A percentile compares a stretch with the other conserved stretches of the same genome.
Evolutionary conservation across 2,113 vertebrate genomes (phyloP).

Genomic region (Xiphophorus hellerii): DNA sequence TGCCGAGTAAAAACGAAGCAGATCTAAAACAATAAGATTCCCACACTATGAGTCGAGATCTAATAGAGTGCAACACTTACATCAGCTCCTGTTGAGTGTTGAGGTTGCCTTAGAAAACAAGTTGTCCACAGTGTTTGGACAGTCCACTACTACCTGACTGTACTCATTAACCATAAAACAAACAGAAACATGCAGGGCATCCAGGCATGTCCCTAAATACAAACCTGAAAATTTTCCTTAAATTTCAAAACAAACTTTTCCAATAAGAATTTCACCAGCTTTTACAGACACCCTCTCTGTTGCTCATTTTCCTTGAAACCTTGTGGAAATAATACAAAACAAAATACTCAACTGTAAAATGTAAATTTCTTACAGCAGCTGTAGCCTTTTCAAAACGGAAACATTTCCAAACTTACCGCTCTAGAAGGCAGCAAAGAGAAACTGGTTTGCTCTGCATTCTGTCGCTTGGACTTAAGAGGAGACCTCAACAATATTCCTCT

Average conservation of each 20-base stretch:
- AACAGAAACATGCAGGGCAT: slow-evolving; percentile 62
- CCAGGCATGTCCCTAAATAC: slow-evolving; percentile 23
- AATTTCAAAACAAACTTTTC: slow-evolving; percentile 63
- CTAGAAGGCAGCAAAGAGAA: slow-evolving; percentile 9
- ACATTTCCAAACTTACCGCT: slow-evolving; percentile 1
- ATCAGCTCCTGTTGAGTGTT: slow-evolving; percentile 33
- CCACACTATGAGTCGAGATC: background rate
- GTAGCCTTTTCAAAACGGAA: background rate
- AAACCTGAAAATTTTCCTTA: slow-evolving; percentile 22
- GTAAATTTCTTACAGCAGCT: background rate
- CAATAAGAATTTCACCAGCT: slow-evolving; percentile 2
- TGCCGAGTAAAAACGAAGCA: background rate
- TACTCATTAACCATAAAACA: slow-evolving; percentile 85
- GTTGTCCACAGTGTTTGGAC: slow-evolving; percentile 56
- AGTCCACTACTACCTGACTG: slow-evolving; percentile 70
- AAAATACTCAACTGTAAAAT: slow-evolving; percentile 28
- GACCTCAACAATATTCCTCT: slow-evolving; percentile 67
- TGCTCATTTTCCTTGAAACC: background rate
- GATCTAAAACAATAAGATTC: background rate
- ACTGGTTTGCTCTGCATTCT: slow-evolving; percentile 14
- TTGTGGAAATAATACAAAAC: background rate
- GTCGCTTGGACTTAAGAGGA: slow-evolving; percentile 37
- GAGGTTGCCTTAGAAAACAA: slow-evolving; percentile 50
- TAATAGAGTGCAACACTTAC: slow-evolving; percentile 58
- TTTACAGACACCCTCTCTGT: background rate